A percentile compares a stretch with the other conserved stretches of the same genome.
Conservation (phyloP, 2,888 invertebrate genomes). For the Trissolcus japonicus region DNA sequence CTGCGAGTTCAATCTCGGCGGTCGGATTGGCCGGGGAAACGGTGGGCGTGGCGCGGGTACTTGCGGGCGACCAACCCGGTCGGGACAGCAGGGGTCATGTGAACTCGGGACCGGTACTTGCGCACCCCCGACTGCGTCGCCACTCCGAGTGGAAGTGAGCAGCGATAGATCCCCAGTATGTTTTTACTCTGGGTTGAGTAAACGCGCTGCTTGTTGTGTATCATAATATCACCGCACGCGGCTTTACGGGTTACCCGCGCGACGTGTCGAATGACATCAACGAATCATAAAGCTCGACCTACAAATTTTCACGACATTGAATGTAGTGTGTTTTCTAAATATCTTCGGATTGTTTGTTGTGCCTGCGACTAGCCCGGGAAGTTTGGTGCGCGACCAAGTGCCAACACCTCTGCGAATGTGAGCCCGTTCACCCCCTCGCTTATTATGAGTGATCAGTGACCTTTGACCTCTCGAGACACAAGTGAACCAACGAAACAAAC, state of each 20-base stretch:
- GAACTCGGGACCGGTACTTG: conserved; percentile 51
- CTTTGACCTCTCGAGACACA: conserved; percentile 11
- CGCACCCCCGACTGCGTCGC: conserved; percentile 57
- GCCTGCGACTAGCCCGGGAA: conserved; percentile 1
- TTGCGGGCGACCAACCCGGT: conserved; percentile 16
- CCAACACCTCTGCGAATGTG: not conserved
- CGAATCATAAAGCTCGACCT: conserved; percentile 40
- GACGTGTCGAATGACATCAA: conserved; percentile 39
- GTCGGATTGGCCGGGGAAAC: conserved; percentile 24
- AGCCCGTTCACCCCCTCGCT: not conserved
- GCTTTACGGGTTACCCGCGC: conserved; percentile 62
- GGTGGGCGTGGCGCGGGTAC: conserved; percentile 24
- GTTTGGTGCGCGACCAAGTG: not conserved
- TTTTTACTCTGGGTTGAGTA: conserved; percentile 81
- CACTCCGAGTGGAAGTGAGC: conserved; percentile 61
- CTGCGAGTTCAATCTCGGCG: not conserved
- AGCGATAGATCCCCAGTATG: conserved; percentile 69
- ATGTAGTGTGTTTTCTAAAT: conserved; percentile 42
- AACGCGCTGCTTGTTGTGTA: conserved; percentile 89
- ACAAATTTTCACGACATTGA: conserved; percentile 28
- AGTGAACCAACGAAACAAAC: conserved; percentile 23
- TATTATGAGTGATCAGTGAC: conserved; percentile 19
- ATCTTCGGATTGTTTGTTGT: conserved; percentile 46
- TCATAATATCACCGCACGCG: conserved; percentile 81
- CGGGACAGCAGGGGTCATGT: conserved; percentile 23